Conservation (phyloP, 2,888 invertebrate genomes). For the Dolichomitus sp. region DNA sequence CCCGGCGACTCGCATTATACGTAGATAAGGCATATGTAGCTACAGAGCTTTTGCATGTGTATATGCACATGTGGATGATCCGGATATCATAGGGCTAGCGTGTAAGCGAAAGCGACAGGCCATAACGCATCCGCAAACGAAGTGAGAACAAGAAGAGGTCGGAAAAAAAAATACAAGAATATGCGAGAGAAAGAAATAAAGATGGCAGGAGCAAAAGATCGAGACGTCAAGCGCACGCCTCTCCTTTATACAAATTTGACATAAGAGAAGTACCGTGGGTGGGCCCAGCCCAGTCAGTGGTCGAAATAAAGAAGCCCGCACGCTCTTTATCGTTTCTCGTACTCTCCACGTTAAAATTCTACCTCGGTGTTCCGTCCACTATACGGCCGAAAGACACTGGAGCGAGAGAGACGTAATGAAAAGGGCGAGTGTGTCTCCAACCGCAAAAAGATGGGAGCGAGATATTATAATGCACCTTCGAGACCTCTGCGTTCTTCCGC, state of each 20-base stretch:
- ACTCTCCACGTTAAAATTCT: slow-evolving; percentile 36
- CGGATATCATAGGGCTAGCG: slow-evolving; percentile 14
- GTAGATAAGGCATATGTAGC: background rate
- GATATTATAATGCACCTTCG: slow-evolving; percentile 62
- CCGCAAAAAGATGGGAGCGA: slow-evolving; percentile 68
- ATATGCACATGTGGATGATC: slow-evolving; percentile 1
- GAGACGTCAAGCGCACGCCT: slow-evolving; percentile 62
- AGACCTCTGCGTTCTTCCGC: slow-evolving; percentile 18
- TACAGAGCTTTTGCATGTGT: background rate
- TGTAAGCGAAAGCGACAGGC: slow-evolving; percentile 20
- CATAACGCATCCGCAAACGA: slow-evolving; percentile 25
- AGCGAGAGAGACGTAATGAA: slow-evolving; percentile 6
- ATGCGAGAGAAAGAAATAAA: background rate
- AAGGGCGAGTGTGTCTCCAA: slow-evolving; percentile 32
- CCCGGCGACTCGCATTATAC: slow-evolving; percentile 30
- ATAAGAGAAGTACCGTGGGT: slow-evolving; percentile 65
- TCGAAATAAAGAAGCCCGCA: slow-evolving; percentile 46
- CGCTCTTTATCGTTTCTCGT: slow-evolving; percentile 30
- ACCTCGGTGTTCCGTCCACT: slow-evolving; percentile 42
- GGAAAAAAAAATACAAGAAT: slow-evolving; percentile 22
- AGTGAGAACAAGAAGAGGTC: slow-evolving; percentile 23
- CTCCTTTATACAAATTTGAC: slow-evolving; percentile 66
- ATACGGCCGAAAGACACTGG: slow-evolving; percentile 21
- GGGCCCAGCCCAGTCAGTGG: slow-evolving; percentile 53
- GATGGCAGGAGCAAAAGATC: slow-evolving; percentile 49